These are phyloP conservation scores for Orbicella faveolata DNA, from an alignment of 64 coral and sea anemone genomes.

Conservation along the genomic window DNA sequence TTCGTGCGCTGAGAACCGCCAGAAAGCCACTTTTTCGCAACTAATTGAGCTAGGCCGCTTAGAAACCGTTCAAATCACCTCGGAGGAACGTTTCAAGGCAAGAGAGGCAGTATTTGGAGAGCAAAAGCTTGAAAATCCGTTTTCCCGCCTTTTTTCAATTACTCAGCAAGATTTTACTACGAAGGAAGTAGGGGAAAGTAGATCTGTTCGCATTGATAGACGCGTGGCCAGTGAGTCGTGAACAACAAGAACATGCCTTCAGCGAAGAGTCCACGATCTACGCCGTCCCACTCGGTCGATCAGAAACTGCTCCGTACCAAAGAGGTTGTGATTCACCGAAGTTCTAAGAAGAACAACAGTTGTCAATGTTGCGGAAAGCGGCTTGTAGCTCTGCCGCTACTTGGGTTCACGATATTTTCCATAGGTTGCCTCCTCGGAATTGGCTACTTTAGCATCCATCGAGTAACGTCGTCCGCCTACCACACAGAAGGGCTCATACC, in stretches of 20 bases:
- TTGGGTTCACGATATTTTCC: constrained; percentile 75
- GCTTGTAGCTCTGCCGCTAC: constrained; percentile 51
- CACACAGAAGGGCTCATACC: constrained; percentile 69
- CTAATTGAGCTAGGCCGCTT: not conserved
- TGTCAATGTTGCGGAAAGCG: constrained; percentile 76
- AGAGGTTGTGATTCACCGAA: constrained; percentile 29
- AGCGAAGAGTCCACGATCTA: constrained; percentile 5
- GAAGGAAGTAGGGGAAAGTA: constrained; percentile 5
- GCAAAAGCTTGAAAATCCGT: not conserved
- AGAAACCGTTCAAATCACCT: not conserved
- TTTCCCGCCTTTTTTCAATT: constrained; percentile 49
- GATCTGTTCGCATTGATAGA: not conserved
- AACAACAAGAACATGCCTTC: not conserved
- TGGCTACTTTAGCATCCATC: constrained; percentile 64
- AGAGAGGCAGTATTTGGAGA: not conserved
- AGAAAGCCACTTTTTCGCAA: not conserved
- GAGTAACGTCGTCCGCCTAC: constrained; percentile 53
- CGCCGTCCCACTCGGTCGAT: not conserved
- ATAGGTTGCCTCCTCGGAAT: constrained; percentile 70
- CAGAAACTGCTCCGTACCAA: constrained; percentile 41
- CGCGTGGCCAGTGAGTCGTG: not conserved
- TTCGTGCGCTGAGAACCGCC: not conserved
- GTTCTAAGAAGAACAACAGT: not conserved
- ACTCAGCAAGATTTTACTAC: constrained; percentile 25
- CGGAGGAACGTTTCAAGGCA: not conserved